Evolutionary conservation across 2,113 vertebrate genomes (phyloP), one percentile per base, ranked within the genome.

Genomic region (Onychorhynchus coronatus): DNA sequence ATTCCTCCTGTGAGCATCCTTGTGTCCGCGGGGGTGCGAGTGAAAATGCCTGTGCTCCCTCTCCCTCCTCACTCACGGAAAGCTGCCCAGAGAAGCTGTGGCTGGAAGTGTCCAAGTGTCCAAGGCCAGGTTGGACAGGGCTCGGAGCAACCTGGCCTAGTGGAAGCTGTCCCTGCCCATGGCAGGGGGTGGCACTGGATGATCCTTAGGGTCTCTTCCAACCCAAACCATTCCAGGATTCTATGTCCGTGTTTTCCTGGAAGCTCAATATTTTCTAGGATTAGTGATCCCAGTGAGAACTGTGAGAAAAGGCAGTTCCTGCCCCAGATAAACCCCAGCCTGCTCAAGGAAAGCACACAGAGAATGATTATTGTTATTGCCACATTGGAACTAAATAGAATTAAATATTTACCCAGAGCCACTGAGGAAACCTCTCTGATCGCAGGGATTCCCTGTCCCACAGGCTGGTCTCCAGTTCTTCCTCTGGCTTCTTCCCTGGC

Each of bases 1-100:
- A 95, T 97, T 97, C 78, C 91, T 97, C 94, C 71, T 1, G 78
- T 41, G 62, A 95, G 62, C 77, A 85, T 92, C 73, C 91, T 35
- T 30, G 78, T 42, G 73, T 35, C 61, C 9, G 20, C 39, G 80
- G 73, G 76, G 31, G 21, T 52, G 39, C 2, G 49, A 93, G 85
- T 77, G 79, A 56, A 88, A 74, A 33, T 5, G 39, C 33, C 55
- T 71, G 6, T 25, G 46, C 55, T 68, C 56, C 47, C 67, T 55
- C 28, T 76, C 23, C 21, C 70, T 59, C 62, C 47, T 68, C 7
- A 12, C 71, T 68, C 22, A 1, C 2, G 41, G 13, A 50, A 50
- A 33, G 20, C 28, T 77, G 14, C 23, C 42, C 0, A 3, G 31
- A 28, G 22, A 16, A 71, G 19, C 4, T 56, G 42, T 37, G 56